Evolutionary conservation across 2,888 invertebrate species (phyloP), one percentile per base, ranked within the genome.

Genomic region (Falcaria lacertinaria): DNA sequence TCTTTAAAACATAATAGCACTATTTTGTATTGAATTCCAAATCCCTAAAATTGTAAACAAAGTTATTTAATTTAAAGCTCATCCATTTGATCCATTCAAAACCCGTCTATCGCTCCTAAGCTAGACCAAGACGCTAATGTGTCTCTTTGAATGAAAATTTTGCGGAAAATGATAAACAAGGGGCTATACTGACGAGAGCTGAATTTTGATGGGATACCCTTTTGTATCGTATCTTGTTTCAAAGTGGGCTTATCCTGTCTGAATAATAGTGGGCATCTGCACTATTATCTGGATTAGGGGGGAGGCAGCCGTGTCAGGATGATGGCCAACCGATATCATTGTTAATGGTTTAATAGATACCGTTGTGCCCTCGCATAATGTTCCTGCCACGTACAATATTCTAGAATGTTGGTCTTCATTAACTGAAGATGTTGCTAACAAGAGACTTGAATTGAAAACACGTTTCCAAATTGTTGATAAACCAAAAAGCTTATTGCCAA

Each of bases 201-300:
- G 82, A 84, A 87, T 86, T 84, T 82, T 85, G 87, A 86, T 85
- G 80, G 75, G 68, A 65, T 64, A 37, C 75, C 82, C 78, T 78
- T 80, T 83, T 83, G 79, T 83, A 75, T 72, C 68, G 78, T 80
- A 80, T 87, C 86, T 80, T 80, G 85, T 87, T 87, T 82, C 87
- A 74, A 74, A 84, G 83, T 81, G 72, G 74, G 75, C 74, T 82
- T 82, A 84, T 80, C 81, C 79, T 64, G 69, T 59, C 66, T 65
- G 71, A 69, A 80, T 80, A 80, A 80, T 80, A 80, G 77, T 79
- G 69, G 72, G 69, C 73, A 65, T 54, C 37, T 22, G 37, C 22
- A 25, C 25, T 37, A 22, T 37, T 37, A 37, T 37, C 37, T 22
- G 22, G 22, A 14, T 13, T 6, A 22, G 14, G 14, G n/a, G 13